Percentiles rank a stretch among this genome's conserved stretches.
Conservation (phyloP, 1,140 invertebrate genomes). For the Musca vetustissima region DNA sequence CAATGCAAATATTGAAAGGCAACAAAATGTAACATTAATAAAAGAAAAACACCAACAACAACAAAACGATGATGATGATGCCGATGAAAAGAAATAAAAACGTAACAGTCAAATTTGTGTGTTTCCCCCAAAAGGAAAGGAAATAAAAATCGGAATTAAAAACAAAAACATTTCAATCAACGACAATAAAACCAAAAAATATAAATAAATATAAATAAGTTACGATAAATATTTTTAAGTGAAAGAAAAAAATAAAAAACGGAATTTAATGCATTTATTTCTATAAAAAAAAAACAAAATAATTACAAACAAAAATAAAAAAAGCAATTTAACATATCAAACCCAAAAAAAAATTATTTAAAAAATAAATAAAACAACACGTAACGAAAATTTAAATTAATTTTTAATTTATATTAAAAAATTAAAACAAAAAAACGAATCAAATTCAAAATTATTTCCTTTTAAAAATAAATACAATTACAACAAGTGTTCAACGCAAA, state of each 20-base stretch:
- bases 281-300: background rate
- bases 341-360: background rate
- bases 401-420: background rate
- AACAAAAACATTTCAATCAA: constrained; percentile 3
- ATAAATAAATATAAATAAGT: background rate
- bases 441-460: background rate
- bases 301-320: background rate
- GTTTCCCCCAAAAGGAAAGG: background rate
- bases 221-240: background rate
- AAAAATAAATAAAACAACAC: background rate
- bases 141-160: background rate
- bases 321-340: constrained; percentile 23
- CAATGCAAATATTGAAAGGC: no score
- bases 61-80: no score
- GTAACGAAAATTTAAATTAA: background rate
- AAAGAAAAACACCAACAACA: constrained; percentile 1
- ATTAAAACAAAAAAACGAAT: background rate
- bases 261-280: constrained; percentile 8
- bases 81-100: background rate
- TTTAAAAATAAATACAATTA: background rate
- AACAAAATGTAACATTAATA: background rate
- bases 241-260: background rate
- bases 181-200: constrained; percentile 9
- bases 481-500: no score
- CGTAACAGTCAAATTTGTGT: no score